phyloP scores from a whole-genome alignment of 1,140 invertebrate genomes.

The Drosophila parvula region DNA sequence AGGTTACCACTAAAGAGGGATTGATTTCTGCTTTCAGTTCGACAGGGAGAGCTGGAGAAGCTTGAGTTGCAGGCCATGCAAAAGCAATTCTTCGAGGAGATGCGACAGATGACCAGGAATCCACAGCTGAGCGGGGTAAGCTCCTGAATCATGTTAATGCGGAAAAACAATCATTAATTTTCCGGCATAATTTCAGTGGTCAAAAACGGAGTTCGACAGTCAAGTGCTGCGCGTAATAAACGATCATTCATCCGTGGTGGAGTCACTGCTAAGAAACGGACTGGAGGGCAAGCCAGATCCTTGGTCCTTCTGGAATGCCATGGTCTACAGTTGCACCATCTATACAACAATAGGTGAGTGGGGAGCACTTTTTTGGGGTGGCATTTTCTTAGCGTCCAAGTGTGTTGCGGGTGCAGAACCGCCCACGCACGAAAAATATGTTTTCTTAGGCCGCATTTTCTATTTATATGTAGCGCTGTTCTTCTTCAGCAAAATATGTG shows the following conservation, averaged over 20 bases:
- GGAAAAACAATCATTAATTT: neutral
- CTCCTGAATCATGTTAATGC: too few relatives aligned
- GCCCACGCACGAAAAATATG: conserved; percentile 29
- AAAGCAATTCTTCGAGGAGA: conserved; percentile 55
- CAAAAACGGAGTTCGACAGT: conserved; percentile 35
- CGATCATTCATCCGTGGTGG: conserved; percentile 47
- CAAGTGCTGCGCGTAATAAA: conserved; percentile 52
- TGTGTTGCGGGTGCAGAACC: conserved; percentile 40
- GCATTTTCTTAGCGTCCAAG: conserved; percentile 1
- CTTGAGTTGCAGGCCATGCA: conserved; percentile 42
- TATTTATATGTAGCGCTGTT: conserved; percentile 23
- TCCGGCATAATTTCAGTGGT: conserved; percentile 18
- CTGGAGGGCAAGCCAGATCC: conserved; percentile 83
- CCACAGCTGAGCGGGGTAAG: conserved; percentile 35
- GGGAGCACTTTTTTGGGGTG: neutral
- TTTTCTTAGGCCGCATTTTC: conserved; percentile 16
- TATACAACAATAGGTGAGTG: conserved; percentile 96
- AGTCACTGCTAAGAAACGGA: conserved; percentile 51
- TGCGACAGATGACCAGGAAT: conserved; percentile 38
- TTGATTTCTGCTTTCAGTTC: conserved; percentile 13
- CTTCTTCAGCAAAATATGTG: conserved; percentile 42
- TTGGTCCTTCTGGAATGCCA: conserved; percentile 95
- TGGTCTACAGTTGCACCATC: conserved; percentile 96
- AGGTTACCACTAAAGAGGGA: neutral
- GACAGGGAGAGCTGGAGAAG: neutral